Base-by-base conservation (phyloP, 2,797 vertebrate species). In the Momotus momota region DNA sequence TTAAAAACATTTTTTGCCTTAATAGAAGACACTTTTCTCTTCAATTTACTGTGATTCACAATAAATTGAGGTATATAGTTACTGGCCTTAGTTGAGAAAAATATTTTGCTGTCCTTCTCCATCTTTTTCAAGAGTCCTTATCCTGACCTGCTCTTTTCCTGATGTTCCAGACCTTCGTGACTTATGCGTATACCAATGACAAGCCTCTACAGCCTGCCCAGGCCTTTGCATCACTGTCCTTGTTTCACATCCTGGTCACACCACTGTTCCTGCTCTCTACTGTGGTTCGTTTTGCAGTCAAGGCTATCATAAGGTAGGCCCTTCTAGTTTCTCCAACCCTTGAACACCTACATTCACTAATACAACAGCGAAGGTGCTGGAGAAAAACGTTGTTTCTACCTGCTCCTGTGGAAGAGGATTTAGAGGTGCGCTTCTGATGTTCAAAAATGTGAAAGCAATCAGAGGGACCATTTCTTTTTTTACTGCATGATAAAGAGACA, bases 211-310 rank as follows among this genome's bases (percentile, higher is more conserved):
- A 95, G 33, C 98, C 99, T 0, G 98, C 98, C 1, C 98, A 99
- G 70, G 99, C 99, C 40, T 99, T 99, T 54, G 99, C 99, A 1
- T 99, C 99, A 0, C 97, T 99, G 91, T 99, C 99, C 1, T 94
- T 99, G 41, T 99, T 99, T 95, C 99, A 99, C 91, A 99, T 99
- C 97, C 97, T 99, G 90, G 99, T 99, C 88, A 99, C 99, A 0
- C 99, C 99, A 0, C 98, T 99, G 61, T 99, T 99, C 97, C 98
- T 99, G 81, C 99, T 99, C 35, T 99, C 99, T 94, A 99, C 99
- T 0, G 99, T 99, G 29, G 99, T 99, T 91, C 97, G 99, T 61
- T 99, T 99, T 71, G 99, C 99, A 3, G 99, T 99, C 83, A 99
- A 99, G 94, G 99, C 99, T 87, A 97, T 99, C 13, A 91, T 99